A percentile compares a stretch with the other conserved stretches of the same genome.
phyloP scores from a whole-genome alignment of 2,888 invertebrate species.

The Chloroclystis v-ata region DNA sequence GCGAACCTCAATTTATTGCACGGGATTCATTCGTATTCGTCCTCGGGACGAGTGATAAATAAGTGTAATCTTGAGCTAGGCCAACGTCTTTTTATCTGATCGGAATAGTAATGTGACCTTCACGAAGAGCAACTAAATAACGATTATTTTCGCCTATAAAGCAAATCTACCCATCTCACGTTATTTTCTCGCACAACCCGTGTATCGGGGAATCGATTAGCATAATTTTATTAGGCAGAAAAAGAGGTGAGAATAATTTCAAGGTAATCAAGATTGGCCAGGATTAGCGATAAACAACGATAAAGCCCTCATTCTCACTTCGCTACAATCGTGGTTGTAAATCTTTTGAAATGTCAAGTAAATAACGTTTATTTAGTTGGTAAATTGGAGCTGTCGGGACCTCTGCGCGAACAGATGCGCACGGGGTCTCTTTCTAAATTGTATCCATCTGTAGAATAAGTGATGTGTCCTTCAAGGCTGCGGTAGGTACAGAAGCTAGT shows the following conservation, averaged over 20 bases:
- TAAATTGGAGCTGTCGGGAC: neutral
- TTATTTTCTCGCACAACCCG: constrained; percentile 2
- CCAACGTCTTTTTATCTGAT: constrained; percentile 11
- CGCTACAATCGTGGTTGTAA: neutral
- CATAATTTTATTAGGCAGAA: constrained; percentile 7
- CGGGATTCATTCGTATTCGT: constrained; percentile 1
- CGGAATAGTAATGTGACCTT: constrained; percentile 16
- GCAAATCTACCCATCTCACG: neutral
- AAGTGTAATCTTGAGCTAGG: constrained; percentile 6
- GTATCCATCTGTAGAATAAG: constrained; percentile 3
- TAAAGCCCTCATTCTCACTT: constrained; percentile 6
- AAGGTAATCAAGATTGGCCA: constrained; percentile 1
- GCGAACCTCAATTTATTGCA: neutral
- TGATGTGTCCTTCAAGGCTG: constrained; percentile 5
- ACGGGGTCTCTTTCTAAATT: neutral
- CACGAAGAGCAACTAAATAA: constrained; percentile 2
- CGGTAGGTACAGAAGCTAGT: constrained; percentile 3
- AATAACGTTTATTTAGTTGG: constrained; percentile 2
- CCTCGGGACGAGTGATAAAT: neutral
- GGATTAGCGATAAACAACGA: constrained; percentile 1
- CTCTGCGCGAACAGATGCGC: constrained; percentile 3
- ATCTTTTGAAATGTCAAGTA: constrained; percentile 1
- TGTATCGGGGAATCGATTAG: constrained; percentile 3
- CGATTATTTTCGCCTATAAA: neutral
- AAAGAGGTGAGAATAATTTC: constrained; percentile 3